Evolutionary conservation across 1,140 invertebrate species (phyloP), one percentile per base, ranked within the genome.

Genomic region (Drosophila ambigua): DNA sequence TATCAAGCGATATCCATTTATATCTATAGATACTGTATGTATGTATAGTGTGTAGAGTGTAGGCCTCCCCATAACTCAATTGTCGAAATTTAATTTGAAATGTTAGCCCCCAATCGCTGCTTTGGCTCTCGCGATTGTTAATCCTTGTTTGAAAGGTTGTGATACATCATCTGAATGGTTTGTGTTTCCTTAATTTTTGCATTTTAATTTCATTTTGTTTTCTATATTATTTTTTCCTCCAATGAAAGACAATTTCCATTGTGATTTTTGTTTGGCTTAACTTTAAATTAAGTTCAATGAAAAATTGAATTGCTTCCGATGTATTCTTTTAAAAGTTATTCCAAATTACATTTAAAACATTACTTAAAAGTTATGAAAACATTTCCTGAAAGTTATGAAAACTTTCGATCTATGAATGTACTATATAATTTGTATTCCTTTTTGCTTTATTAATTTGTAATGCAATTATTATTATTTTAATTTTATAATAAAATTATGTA

Each of bases 391-490:
- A 48, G 50, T 71, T 80, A 79, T 78, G 50, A 64, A 57, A 60
- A 68, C 63, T 63, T 53, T 80, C 51, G 43, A 78, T 77, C 61
- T 57, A 75, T 59, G 62, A 60, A 13, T 81, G 63, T 88, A 87
- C 63, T 44, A n/a, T 45, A 52, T 58, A 44, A 24, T 77, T 77
- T 69, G 71, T 75, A 75, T 75, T 66, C 45, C 54, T 61, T 20
- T 74, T 74, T 88, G 82, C 82, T 87, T 87, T 87, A 87, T 88
- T 87, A 87, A 77, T 88, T 77, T 79, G 60, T 87, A 87, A 88
- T 83, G 71, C 66, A 87, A 75, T 53, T 78, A 87, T 81, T 84
- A 65, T 75, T 77, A 83, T 81, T 85, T 71, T 74, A 60, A 87
- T 78, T 72, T 76, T 66, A 64, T 75, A 82, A 88, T 88, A 77